These are phyloP conservation scores for Abrostola tripartita DNA, from an alignment of 2,888 invertebrate species.

Conservation along the genomic window DNA sequence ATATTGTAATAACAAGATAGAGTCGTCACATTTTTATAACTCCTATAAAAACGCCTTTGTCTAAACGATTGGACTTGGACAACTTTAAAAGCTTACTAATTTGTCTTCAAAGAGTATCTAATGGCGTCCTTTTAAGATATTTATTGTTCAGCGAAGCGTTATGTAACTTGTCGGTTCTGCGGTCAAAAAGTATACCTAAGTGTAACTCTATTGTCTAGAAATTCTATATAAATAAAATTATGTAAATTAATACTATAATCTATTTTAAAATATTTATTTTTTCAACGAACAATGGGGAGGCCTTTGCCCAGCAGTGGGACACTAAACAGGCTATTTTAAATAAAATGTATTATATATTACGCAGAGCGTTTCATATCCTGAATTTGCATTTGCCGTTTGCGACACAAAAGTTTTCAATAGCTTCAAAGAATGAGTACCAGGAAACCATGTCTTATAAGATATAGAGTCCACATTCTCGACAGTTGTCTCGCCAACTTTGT, in stretches of 20 bases:
- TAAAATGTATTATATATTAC: no score
- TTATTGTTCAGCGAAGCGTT: neutral
- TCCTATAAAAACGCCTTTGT: neutral
- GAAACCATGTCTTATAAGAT: constrained; percentile 9
- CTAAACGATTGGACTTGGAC: neutral
- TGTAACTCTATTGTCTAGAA: no score
- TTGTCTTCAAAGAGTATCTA: neutral
- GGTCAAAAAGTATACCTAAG: no score
- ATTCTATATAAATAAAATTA: no score
- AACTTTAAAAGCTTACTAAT: constrained; percentile 1
- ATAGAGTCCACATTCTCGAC: constrained; percentile 13
- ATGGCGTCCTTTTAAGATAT: neutral
- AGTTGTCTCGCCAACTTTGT: constrained; percentile 26
- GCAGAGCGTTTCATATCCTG: no score
- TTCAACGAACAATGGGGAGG: no score
- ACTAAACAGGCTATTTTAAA: no score
- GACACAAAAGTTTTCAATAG: neutral
- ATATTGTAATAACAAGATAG: no score
- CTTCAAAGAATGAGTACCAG: constrained; percentile 5
- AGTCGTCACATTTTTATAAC: neutral
- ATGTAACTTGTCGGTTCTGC: neutral
- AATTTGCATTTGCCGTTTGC: no score
- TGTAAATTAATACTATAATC: no score
- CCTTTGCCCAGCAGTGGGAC: no score
- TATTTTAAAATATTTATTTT: no score